These are phyloP conservation scores for Andrena camellia DNA, from an alignment of 2,888 invertebrate species.

Conservation along the genomic window DNA sequence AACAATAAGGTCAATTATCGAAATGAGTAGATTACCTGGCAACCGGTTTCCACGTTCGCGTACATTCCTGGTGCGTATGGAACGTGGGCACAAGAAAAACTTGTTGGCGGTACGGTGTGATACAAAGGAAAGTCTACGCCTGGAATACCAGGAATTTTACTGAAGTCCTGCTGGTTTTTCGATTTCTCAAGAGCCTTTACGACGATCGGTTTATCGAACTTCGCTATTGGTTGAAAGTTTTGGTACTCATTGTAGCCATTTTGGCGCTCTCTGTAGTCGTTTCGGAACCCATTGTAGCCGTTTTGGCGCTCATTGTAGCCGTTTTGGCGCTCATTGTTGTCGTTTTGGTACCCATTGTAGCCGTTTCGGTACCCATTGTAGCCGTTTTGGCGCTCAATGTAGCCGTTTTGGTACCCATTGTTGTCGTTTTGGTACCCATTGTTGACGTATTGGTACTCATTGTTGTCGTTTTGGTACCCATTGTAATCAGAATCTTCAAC, in stretches of 20 bases:
- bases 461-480: conserved; percentile 36
- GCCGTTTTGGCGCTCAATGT: not conserved
- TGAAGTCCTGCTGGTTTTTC: conserved; percentile 91
- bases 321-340: not conserved
- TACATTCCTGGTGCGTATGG: conserved; percentile 95
- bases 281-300: not conserved
- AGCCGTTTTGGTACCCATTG: not conserved
- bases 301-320: not conserved
- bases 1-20: not conserved
- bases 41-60: conserved; percentile 95
- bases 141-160: conserved; percentile 92
- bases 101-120: conserved; percentile 91
- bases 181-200: conserved; percentile 72
- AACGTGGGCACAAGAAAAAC: conserved; percentile 92
- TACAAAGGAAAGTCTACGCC: conserved; percentile 94
- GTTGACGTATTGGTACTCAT: not conserved
- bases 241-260: conserved; percentile 43
- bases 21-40: conserved; percentile 87
- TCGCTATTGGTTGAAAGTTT: conserved; percentile 71
- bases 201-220: conserved; percentile 68
- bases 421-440: not conserved
- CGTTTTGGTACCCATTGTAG: not conserved
- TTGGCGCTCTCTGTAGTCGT: not conserved
- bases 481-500: conserved; percentile 65
- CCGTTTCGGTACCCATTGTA: not conserved